phyloP scores from a whole-genome alignment of 1,140 invertebrate genomes.

The Habropoda laboriosa region DNA sequence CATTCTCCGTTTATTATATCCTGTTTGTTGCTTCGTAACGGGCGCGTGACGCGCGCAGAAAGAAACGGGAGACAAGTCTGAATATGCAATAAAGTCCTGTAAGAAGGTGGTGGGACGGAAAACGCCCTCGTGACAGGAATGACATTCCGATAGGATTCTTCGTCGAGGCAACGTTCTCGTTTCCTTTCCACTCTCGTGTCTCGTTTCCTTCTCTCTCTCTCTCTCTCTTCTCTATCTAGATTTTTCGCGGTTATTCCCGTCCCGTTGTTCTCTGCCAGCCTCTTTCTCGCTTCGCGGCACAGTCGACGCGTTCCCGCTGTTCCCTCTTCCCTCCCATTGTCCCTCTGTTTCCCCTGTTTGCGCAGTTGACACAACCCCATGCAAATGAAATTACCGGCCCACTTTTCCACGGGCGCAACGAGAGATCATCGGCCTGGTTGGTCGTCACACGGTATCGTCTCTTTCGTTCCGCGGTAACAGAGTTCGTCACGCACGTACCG shows the following conservation, averaged over 20 bases:
- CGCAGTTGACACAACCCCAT: constrained; percentile 36
- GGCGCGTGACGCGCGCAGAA: background rate
- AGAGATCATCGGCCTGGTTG: constrained; percentile 50
- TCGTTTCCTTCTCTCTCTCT: background rate
- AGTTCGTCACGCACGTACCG: constrained; percentile 27
- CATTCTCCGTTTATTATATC: constrained; percentile 2
- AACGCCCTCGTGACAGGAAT: constrained; percentile 57
- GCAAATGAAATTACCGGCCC: constrained; percentile 65
- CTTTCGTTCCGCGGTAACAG: constrained; percentile 10
- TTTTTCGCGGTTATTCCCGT: constrained; percentile 25
- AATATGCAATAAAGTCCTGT: constrained; percentile 63
- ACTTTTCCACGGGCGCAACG: constrained; percentile 35
- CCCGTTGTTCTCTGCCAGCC: background rate
- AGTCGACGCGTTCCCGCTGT: background rate
- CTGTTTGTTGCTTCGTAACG: no score
- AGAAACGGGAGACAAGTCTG: constrained; percentile 38
- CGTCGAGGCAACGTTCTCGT: constrained; percentile 21
- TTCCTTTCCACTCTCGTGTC: constrained; percentile 25
- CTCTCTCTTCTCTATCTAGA: constrained; percentile 3
- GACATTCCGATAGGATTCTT: constrained; percentile 62
- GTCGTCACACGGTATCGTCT: constrained; percentile 18
- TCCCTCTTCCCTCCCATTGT: background rate
- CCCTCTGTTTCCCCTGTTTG: constrained; percentile 1
- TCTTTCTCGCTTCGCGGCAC: background rate
- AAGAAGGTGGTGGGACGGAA: constrained; percentile 42